Evolutionary conservation across 2,113 vertebrate genomes (phyloP).

Genomic region (Cephalopholis sonnerati): DNA sequence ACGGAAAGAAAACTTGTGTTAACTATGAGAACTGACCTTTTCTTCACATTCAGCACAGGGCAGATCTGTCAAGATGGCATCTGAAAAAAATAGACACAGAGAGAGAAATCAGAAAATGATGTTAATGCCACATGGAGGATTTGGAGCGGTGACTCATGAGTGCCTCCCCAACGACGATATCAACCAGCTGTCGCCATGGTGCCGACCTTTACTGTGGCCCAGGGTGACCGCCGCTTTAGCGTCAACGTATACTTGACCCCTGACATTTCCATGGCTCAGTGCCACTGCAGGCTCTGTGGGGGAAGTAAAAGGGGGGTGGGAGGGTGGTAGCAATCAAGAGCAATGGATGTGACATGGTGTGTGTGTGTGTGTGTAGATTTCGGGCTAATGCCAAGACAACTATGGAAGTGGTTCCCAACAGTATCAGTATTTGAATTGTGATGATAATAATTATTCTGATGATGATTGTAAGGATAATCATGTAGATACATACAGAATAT

Average conservation of each 20-base stretch:
- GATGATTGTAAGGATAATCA: neutral
- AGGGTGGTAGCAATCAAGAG: constrained; percentile 52
- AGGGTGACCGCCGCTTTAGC: constrained; percentile 79
- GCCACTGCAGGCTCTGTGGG: constrained; percentile 56
- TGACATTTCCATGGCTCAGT: constrained; percentile 83
- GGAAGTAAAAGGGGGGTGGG: constrained; percentile 1
- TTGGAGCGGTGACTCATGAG: constrained; percentile 72
- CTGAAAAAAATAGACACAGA: constrained; percentile 43
- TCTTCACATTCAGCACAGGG: constrained; percentile 38
- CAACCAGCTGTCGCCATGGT: constrained; percentile 78
- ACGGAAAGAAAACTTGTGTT: neutral
- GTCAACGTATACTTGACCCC: constrained; percentile 81
- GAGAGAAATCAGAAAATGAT: constrained; percentile 66
- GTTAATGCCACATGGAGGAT: constrained; percentile 73
- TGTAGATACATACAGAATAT: neutral
- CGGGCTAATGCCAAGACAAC: neutral
- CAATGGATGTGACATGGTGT: constrained; percentile 42
- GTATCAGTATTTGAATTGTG: neutral
- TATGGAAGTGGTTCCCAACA: neutral
- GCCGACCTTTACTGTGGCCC: constrained; percentile 82
- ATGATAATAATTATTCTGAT: neutral
- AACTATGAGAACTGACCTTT: constrained; percentile 61
- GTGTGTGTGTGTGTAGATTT: neutral
- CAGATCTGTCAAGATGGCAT: constrained; percentile 67
- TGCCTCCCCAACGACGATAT: constrained; percentile 67